Percentiles rank a stretch among this genome's conserved stretches.
These are phyloP conservation scores for Acropternis orthonyx DNA, from an alignment of 2,797 vertebrate genomes.

Conservation along the genomic window DNA sequence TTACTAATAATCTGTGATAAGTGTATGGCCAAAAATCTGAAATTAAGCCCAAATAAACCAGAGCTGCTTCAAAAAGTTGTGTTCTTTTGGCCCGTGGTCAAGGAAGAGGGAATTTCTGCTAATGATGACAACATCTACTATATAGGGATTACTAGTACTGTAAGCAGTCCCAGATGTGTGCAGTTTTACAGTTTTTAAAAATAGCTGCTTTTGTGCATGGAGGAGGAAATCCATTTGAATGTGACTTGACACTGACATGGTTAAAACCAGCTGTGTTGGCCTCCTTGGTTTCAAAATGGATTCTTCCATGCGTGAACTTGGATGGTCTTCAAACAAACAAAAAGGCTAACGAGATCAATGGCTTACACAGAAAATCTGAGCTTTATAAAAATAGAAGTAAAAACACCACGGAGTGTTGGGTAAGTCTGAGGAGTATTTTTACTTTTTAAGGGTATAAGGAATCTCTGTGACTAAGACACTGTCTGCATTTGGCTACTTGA, in stretches of 20 bases:
- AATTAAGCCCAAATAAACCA: neutral
- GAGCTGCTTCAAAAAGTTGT: conserved; percentile 7
- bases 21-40: neutral
- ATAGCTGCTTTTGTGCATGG: conserved; percentile 23
- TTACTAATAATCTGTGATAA: neutral
- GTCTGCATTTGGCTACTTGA: neutral
- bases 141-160: neutral
- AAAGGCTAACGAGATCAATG: neutral
- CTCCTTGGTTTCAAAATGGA: neutral
- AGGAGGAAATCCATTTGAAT: conserved; percentile 25
- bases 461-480: neutral
- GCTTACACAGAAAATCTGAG: neutral
- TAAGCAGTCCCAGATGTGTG: conserved; percentile 28
- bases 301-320: neutral
- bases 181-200: conserved; percentile 39
- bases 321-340: neutral
- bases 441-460: neutral
- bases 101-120: neutral
- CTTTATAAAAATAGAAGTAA: neutral
- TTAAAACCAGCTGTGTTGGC: conserved; percentile 39
- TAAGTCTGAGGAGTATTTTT: neutral
- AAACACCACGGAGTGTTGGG: rapidly evolving
- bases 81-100: neutral
- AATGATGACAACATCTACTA: neutral
- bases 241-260: conserved; percentile 38